Percentiles rank a stretch among this genome's conserved stretches.
Evolutionary conservation across 2,797 vertebrate species (phyloP).

Genomic region (Lutjanus argentimaculatus): DNA sequence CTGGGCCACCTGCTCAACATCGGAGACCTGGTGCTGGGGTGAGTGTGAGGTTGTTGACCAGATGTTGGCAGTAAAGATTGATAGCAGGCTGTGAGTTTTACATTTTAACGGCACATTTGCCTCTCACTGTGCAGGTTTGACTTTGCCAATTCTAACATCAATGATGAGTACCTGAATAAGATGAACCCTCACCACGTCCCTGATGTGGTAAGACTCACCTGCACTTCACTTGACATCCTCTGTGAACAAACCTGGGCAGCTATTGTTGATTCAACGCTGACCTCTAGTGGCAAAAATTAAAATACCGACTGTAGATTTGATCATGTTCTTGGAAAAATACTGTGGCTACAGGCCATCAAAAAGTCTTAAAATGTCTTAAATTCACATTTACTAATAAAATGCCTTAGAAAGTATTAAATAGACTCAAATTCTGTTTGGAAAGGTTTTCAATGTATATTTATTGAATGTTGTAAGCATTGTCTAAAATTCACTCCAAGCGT

Average conservation of each 20-base stretch:
- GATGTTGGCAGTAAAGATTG: background rate
- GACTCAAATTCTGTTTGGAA: too few relatives aligned
- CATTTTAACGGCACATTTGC: background rate
- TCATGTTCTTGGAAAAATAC: background rate
- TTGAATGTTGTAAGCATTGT: too few relatives aligned
- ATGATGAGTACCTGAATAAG: conserved; percentile 96
- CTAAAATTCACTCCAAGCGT: too few relatives aligned
- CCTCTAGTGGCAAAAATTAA: conserved; percentile 61
- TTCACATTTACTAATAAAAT: too few relatives aligned
- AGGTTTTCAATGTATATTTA: too few relatives aligned
- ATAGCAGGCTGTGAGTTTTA: background rate
- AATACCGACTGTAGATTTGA: conserved; percentile 8
- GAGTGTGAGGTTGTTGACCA: conserved; percentile 4
- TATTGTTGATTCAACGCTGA: conserved; percentile 36
- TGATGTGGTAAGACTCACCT: conserved; percentile 91
- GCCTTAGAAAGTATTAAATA: too few relatives aligned
- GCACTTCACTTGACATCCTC: background rate
- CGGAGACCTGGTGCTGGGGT: conserved; percentile 93
- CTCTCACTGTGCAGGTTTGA: conserved; percentile 88
- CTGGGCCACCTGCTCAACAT: conserved; percentile 97
- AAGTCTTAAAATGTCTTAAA: too few relatives aligned
- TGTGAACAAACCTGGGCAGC: background rate
- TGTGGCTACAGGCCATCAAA: too few relatives aligned
- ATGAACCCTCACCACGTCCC: conserved; percentile 93
- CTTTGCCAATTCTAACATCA: conserved; percentile 96